Conservation (phyloP, 2,113 vertebrate species). For the Apteryx owenii region DNA sequence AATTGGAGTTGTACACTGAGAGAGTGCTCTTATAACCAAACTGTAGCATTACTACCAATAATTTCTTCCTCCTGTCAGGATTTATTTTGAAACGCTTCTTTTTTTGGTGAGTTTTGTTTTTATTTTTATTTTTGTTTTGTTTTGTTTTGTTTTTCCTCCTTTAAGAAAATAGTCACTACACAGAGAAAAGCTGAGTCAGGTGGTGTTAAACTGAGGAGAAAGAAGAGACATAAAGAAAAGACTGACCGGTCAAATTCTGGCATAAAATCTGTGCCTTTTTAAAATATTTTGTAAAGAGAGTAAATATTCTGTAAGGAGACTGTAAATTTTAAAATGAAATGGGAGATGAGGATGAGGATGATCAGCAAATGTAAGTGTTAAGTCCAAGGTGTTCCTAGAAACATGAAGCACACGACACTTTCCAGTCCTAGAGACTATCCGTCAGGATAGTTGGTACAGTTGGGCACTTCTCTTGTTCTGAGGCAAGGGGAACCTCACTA, state of each 20-base stretch:
- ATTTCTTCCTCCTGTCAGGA: not conserved
- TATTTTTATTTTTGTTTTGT: not conserved
- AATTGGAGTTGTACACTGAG: not conserved
- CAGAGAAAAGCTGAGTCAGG: constrained; percentile 14
- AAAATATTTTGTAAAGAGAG: constrained; percentile 56
- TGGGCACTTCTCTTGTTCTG: constrained; percentile 10
- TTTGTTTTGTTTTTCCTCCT: not conserved
- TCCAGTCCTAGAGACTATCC: not conserved
- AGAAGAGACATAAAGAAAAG: not conserved
- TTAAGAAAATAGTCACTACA: not conserved
- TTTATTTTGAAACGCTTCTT: not conserved
- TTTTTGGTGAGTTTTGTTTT: not conserved
- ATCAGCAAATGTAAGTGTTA: constrained; percentile 54
- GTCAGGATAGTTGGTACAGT: constrained; percentile 18
- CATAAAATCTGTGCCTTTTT: constrained; percentile 35
- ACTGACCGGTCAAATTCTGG: constrained; percentile 29
- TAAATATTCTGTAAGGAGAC: constrained; percentile 45
- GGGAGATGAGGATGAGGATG: not conserved
- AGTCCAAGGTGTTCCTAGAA: constrained; percentile 46
- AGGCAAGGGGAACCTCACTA: not conserved
- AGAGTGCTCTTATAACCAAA: not conserved
- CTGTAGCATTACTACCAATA: not conserved
- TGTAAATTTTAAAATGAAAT: constrained; percentile 44
- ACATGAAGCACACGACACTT: constrained; percentile 8
- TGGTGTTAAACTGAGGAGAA: not conserved